phyloP scores from a whole-genome alignment of 2,888 invertebrate species.

The Nowickia ferox region DNA sequence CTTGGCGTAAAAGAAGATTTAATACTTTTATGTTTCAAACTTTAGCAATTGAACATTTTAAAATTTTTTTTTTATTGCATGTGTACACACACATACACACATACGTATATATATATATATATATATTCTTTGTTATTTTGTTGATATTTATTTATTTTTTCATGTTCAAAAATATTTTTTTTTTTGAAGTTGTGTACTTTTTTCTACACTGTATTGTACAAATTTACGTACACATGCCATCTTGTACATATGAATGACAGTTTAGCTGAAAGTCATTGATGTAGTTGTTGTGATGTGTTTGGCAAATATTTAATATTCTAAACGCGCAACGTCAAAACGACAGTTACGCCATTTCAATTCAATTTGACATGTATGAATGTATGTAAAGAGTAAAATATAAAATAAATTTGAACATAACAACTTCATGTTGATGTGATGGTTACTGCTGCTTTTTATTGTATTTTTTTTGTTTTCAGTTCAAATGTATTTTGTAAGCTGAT shows the following conservation, averaged over 20 bases:
- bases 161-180: not conserved
- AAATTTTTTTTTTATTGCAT: not conserved
- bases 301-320: conserved; percentile 74
- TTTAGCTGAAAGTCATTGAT: conserved; percentile 43
- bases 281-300: conserved; percentile 42
- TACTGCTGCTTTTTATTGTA: not conserved
- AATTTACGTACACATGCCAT: conserved; percentile 35
- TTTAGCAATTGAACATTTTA: not conserved
- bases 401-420: conserved; percentile 48
- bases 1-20: not conserved
- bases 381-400: conserved; percentile 21
- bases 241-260: conserved; percentile 38
- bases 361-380: conserved; percentile 55
- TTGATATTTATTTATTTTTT: not conserved
- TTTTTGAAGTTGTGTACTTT: not conserved
- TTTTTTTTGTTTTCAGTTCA: not conserved
- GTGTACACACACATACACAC: not conserved
- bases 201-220: conserved; percentile 12
- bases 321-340: conserved; percentile 78
- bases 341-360: conserved; percentile 77
- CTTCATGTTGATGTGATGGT: conserved; percentile 39
- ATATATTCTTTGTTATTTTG: not conserved
- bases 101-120: not conserved
- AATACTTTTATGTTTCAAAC: conserved; percentile 3
- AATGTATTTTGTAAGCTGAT: conserved; percentile 1